Conservation (phyloP, 2,113 vertebrate species). For the Microcebus jonahi region DNA sequence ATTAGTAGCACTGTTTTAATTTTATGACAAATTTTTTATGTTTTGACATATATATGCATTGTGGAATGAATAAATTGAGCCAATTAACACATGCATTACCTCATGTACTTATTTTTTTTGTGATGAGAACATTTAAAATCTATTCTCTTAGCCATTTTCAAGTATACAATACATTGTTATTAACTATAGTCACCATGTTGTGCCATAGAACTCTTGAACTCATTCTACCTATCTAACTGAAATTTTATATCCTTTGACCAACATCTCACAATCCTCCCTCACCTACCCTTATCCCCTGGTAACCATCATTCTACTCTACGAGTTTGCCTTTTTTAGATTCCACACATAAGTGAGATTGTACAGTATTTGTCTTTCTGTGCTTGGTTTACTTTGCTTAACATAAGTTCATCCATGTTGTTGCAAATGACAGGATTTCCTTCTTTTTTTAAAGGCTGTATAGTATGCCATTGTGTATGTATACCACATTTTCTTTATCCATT, state of each 20-base stretch:
- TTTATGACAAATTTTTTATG: not conserved
- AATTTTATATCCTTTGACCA: not conserved
- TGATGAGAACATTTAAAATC: not conserved
- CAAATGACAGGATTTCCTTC: not conserved
- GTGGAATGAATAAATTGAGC: not conserved
- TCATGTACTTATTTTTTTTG: not conserved
- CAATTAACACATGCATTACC: not conserved
- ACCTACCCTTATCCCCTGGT: not conserved
- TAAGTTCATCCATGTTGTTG: not conserved
- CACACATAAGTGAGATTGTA: not conserved
- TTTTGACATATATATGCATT: not conserved
- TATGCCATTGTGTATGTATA: not conserved
- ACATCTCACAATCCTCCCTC: not conserved
- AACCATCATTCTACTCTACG: not conserved
- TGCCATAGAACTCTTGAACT: not conserved
- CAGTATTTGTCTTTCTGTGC: not conserved
- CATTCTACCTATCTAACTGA: not conserved
- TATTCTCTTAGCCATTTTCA: not conserved
- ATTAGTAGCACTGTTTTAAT: not conserved
- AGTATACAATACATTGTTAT: not conserved
- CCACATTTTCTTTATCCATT: not conserved
- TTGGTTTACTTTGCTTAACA: not conserved
- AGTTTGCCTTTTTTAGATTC: not conserved
- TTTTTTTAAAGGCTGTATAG: not conserved
- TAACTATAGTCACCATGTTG: not conserved